Evolutionary conservation across 2,888 invertebrate genomes (phyloP).

Genomic region (Leptarthrus brevirostris): DNA sequence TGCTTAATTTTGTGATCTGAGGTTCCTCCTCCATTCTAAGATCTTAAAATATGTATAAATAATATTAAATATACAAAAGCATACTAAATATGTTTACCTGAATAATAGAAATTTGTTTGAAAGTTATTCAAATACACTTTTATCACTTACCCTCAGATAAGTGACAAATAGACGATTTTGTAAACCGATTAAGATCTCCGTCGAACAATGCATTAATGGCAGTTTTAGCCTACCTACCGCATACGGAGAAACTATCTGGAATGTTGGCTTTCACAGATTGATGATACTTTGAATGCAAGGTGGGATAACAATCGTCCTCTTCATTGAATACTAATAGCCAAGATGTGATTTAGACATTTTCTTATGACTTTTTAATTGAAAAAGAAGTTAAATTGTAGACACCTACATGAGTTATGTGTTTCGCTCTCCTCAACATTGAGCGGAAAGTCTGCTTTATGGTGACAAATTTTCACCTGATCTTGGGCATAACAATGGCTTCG

Average conservation of each 20-base stretch:
- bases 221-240: conserved; percentile 32
- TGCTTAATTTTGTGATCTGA: too few relatives aligned
- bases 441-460: conserved; percentile 21
- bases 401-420: conserved; percentile 32
- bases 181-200: too few relatives aligned
- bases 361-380: conserved; percentile 31
- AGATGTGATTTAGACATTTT: conserved; percentile 32
- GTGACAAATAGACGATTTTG: too few relatives aligned
- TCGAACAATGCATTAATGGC: not conserved
- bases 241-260: conserved; percentile 19
- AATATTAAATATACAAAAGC: too few relatives aligned
- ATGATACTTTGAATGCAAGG: conserved; percentile 25
- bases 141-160: too few relatives aligned
- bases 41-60: too few relatives aligned
- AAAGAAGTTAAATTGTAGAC: conserved; percentile 35
- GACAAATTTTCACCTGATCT: conserved; percentile 6
- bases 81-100: too few relatives aligned
- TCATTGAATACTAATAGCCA: conserved; percentile 24
- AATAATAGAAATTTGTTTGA: too few relatives aligned
- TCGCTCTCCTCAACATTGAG: not conserved
- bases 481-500: not conserved
- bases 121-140: too few relatives aligned
- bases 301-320: conserved; percentile 20
- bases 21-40: too few relatives aligned
- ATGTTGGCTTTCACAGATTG: conserved; percentile 16